phyloP scores from a whole-genome alignment of 1,140 invertebrate species.

The Ostrea edulis region DNA sequence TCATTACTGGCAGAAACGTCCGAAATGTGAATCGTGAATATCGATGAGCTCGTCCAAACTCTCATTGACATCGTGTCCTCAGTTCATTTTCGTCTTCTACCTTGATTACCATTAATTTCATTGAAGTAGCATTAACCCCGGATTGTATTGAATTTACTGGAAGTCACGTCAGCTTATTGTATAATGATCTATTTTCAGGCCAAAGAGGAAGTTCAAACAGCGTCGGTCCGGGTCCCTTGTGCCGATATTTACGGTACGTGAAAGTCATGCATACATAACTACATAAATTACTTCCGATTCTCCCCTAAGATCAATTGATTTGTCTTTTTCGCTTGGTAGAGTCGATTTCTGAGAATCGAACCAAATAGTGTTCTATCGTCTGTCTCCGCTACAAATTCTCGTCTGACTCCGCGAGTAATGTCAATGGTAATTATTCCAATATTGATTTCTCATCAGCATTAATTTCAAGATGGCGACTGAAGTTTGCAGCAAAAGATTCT shows the following conservation, averaged over 20 bases:
- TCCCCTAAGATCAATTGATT: constrained; percentile 1
- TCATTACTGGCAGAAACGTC: no score
- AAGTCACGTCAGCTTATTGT: neutral
- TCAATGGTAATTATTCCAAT: constrained; percentile 21
- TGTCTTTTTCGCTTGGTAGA: neutral
- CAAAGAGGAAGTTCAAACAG: constrained; percentile 50
- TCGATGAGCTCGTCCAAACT: no score
- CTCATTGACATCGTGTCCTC: no score
- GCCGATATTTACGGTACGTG: constrained; percentile 57
- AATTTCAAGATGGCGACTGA: constrained; percentile 21
- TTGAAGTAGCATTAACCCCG: no score
- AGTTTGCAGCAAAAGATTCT: neutral
- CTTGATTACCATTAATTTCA: no score
- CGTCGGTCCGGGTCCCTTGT: constrained; percentile 44
- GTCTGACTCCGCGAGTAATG: neutral
- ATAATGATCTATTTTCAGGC: constrained; percentile 45
- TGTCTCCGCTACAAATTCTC: neutral
- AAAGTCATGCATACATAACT: neutral
- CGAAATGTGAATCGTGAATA: no score
- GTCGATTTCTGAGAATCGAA: neutral
- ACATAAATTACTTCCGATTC: neutral
- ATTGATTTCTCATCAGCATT: constrained; percentile 31
- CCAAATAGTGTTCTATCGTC: neutral
- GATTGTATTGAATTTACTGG: no score
- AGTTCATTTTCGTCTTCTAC: no score